These are phyloP conservation scores for Xiphias gladius DNA, from an alignment of 2,113 vertebrate species.

Conservation along the genomic window DNA sequence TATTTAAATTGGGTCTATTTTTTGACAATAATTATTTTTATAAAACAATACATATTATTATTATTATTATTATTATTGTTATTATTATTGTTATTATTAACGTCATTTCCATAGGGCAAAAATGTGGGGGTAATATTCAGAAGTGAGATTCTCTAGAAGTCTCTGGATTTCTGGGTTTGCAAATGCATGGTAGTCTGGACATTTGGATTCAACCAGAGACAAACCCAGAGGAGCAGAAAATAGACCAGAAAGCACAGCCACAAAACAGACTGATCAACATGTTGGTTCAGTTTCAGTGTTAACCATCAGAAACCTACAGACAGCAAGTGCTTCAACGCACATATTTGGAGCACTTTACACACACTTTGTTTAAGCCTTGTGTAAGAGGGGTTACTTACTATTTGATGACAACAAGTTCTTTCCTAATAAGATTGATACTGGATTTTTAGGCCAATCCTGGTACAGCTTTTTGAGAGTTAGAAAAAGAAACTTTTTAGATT, in stretches of 20 bases:
- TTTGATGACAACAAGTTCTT: neutral
- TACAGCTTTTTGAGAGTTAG: too few relatives aligned
- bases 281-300: conserved; percentile 2
- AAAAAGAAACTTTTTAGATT: too few relatives aligned
- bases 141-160: neutral
- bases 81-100: too few relatives aligned
- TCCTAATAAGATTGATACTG: neutral
- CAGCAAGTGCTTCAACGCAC: neutral
- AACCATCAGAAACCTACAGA: neutral
- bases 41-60: too few relatives aligned
- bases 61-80: neutral
- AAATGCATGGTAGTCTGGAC: neutral
- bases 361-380: too few relatives aligned
- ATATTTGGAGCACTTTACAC: too few relatives aligned
- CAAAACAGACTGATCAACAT: neutral
- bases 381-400: too few relatives aligned
- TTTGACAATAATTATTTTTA: neutral
- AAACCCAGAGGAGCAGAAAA: neutral
- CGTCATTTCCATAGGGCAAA: neutral
- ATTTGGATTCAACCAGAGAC: neutral
- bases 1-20: neutral
- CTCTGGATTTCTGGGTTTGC: neutral
- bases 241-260: neutral
- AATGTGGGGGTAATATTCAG: too few relatives aligned
- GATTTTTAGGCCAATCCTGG: too few relatives aligned